Evolutionary conservation across 2,888 invertebrate species (phyloP).

Genomic region (Molorchus minor): DNA sequence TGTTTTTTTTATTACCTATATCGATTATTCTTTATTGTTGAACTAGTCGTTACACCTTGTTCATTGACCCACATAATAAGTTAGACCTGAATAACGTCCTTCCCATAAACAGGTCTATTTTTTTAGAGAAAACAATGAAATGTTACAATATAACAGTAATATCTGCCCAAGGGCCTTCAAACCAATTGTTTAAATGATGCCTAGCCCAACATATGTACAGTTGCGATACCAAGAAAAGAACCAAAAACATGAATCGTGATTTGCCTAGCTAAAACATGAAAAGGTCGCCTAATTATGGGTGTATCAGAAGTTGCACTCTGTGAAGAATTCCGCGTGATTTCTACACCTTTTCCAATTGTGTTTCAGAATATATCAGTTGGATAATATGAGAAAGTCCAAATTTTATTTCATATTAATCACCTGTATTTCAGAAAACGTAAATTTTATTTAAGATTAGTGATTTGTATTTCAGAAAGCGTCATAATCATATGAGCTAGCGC

Average conservation of each 20-base stretch:
- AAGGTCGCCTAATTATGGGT: conserved; percentile 10
- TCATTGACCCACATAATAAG: conserved; percentile 42
- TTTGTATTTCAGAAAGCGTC: too few species aligned
- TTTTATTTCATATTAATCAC: too few species aligned
- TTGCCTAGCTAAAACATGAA: conserved; percentile 1
- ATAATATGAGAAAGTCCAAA: too few species aligned
- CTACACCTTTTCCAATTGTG: too few species aligned
- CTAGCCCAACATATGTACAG: conserved; percentile 11
- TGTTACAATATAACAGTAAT: conserved; percentile 13
- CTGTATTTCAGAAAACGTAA: too few species aligned
- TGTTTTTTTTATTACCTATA: too few species aligned
- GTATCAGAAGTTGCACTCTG: background rate
- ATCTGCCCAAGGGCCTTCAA: conserved; percentile 14
- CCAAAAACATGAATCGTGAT: background rate
- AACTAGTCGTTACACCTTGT: conserved; percentile 29
- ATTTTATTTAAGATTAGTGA: too few species aligned
- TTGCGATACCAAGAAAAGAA: background rate
- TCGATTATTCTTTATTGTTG: background rate
- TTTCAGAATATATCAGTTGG: too few species aligned
- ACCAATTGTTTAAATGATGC: conserved; percentile 9
- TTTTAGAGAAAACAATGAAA: conserved; percentile 15
- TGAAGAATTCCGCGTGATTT: background rate
- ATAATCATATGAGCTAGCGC: too few species aligned
- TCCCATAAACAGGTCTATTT: conserved; percentile 33
- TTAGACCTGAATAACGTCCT: conserved; percentile 40